phyloP scores from a whole-genome alignment of 2,888 invertebrate species.

The Mesorhabditis spiculigera region DNA sequence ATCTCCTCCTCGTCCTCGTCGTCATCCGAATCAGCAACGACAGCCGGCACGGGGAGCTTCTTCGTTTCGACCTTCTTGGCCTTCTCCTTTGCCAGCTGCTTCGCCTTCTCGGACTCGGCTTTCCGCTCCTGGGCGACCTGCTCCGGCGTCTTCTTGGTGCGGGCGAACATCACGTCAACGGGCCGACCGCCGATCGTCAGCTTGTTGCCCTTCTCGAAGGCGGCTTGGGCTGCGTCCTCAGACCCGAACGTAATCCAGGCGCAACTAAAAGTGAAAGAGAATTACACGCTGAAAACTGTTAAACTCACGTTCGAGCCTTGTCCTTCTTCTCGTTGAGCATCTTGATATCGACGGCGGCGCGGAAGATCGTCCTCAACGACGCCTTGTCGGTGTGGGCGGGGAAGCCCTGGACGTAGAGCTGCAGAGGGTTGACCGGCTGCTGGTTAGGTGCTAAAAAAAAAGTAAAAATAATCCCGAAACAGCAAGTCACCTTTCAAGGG shows the following conservation, averaged over 20 bases:
- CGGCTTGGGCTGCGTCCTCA: constrained; percentile 41
- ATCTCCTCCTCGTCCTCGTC: constrained; percentile 34
- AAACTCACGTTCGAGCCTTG: background rate
- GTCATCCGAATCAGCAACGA: constrained; percentile 17
- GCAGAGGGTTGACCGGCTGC: constrained; percentile 28
- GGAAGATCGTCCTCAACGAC: constrained; percentile 29
- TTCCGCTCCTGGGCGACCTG: no score
- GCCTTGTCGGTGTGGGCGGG: constrained; percentile 12
- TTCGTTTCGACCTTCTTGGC: background rate
- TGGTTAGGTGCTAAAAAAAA: background rate
- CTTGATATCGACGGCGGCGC: constrained; percentile 23
- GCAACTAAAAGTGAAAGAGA: constrained; percentile 8
- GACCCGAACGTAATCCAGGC: constrained; percentile 38
- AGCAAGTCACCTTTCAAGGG: no score
- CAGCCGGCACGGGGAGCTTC: background rate
- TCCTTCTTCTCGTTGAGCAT: constrained; percentile 11
- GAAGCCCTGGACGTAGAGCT: constrained; percentile 33
- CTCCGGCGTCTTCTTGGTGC: constrained; percentile 10
- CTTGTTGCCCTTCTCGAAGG: constrained; percentile 39
- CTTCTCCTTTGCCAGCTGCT: constrained; percentile 7
- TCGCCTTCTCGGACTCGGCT: constrained; percentile 7
- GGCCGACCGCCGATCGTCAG: constrained; percentile 27
- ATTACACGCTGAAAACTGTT: background rate
- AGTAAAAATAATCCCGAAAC: no score
- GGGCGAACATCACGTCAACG: constrained; percentile 31